A percentile compares a stretch with the other conserved stretches of the same genome.
Evolutionary conservation across 2,113 vertebrate genomes (phyloP).

Genomic region (Nothocercus nigrocapillus): DNA sequence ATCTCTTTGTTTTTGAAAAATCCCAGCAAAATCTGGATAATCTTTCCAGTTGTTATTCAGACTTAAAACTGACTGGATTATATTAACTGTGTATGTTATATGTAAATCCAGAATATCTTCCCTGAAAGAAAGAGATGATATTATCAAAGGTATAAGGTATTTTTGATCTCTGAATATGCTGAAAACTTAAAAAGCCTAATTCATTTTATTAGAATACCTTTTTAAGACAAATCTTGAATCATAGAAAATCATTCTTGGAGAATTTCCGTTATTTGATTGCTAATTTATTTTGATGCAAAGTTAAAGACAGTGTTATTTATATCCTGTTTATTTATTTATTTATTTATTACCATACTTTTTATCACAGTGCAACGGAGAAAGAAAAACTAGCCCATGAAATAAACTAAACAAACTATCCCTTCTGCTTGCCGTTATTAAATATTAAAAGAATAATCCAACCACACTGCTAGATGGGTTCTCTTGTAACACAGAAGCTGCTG

Average conservation of each 20-base stretch:
- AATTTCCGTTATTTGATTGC: background rate
- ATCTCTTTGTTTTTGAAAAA: background rate
- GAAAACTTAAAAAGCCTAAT: background rate
- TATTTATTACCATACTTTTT: background rate
- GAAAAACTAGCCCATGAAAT: background rate
- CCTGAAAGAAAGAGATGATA: background rate
- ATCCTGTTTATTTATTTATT: background rate
- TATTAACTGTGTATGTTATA: background rate
- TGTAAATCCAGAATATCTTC: background rate
- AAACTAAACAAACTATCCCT: background rate
- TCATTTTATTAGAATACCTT: background rate
- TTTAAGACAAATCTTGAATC: background rate
- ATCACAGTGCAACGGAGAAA: background rate
- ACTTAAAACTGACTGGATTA: background rate
- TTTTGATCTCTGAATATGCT: background rate
- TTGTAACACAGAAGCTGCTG: background rate
- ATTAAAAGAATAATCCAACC: background rate
- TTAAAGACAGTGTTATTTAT: background rate
- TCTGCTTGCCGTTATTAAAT: background rate
- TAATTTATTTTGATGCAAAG: background rate
- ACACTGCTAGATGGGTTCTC: background rate
- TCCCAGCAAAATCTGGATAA: fast-evolving
- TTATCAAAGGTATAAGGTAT: background rate
- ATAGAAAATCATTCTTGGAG: background rate
- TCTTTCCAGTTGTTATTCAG: background rate